A percentile compares a stretch with the other conserved stretches of the same genome.
Evolutionary conservation across 2,888 invertebrate genomes (phyloP).

Genomic region (Pharmacophagus antenor): DNA sequence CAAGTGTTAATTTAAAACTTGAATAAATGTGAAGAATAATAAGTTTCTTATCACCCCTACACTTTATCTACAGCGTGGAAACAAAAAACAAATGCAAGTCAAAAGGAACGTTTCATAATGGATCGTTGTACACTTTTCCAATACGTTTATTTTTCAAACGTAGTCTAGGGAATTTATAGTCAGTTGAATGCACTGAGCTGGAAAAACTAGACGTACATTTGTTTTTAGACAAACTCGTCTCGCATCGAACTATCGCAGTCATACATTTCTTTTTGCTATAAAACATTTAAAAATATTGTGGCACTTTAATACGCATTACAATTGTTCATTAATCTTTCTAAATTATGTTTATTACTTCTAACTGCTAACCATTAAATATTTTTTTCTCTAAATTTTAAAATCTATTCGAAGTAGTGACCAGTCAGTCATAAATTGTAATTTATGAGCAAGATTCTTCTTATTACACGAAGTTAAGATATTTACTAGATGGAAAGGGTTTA

Average conservation of each 20-base stretch:
- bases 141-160: conserved; percentile 26
- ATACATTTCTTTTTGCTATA: background rate
- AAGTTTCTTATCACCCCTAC: background rate
- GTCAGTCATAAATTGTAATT: no score
- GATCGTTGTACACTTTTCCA: conserved; percentile 20
- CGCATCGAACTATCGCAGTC: conserved; percentile 2
- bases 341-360: no score
- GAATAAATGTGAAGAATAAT: background rate
- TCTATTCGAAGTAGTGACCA: no score
- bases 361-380: no score
- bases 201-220: conserved; percentile 15
- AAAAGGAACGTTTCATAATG: conserved; percentile 13
- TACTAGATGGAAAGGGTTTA: no score
- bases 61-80: background rate
- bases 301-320: background rate
- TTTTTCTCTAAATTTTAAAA: no score
- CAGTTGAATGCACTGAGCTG: conserved; percentile 22
- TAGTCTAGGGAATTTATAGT: conserved; percentile 23
- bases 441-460: no score
- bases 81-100: background rate
- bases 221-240: conserved; percentile 5
- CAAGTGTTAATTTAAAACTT: background rate
- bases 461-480: no score
- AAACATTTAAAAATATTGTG: background rate
- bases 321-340: no score